Base-by-base conservation (phyloP, 2,888 invertebrate genomes). In the Pachymerium ferrugineum region DNA sequence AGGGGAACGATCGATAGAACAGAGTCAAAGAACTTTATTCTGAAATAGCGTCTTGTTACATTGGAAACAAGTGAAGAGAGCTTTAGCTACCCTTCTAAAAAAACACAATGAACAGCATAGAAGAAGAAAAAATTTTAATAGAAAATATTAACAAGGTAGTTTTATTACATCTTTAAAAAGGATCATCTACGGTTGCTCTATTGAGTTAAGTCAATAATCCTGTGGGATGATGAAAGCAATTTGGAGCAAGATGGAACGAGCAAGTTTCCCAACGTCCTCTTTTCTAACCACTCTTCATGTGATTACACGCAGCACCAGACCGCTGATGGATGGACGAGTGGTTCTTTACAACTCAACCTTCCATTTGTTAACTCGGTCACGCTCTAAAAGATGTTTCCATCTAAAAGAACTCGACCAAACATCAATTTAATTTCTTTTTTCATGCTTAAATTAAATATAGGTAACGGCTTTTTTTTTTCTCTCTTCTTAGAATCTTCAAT, bases 201-300 rank as follows among this genome's bases (percentile, higher is more conserved):
- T 10, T 28, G 28, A 62, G 62, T 62, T 62, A 62, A 62, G 62
- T 62, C 62, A 62, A 62, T 62, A 62, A 62, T 62, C 62, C 62
- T 62, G 62, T 28, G 62, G 62, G 62, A 62, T 62, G 62, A 62
- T 62, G 62, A 28, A 25, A 62, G 62, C 62, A 62, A 62, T 62
- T 62, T 62, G 62, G 62, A 28, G 62, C 62, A 22, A 62, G 28
- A 12, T 62, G 25, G 62, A n/a, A n/a, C n/a, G n/a, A n/a, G n/a
- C n/a, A n/a, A n/a, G n/a, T n/a, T n/a, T n/a, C n/a, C n/a, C 62
- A 62, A 62, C 62, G 62, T 62, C 62, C 62, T 62, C 62, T 62
- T 25, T n/a, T 62, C 62, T 62, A 62, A 62, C 62, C 62, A 62
- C 62, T 62, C 28, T 62, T 62, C 62, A 62, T 62, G 62, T 62